Conservation (phyloP, 2,888 invertebrate genomes). For the Drymonia ruficornis region DNA sequence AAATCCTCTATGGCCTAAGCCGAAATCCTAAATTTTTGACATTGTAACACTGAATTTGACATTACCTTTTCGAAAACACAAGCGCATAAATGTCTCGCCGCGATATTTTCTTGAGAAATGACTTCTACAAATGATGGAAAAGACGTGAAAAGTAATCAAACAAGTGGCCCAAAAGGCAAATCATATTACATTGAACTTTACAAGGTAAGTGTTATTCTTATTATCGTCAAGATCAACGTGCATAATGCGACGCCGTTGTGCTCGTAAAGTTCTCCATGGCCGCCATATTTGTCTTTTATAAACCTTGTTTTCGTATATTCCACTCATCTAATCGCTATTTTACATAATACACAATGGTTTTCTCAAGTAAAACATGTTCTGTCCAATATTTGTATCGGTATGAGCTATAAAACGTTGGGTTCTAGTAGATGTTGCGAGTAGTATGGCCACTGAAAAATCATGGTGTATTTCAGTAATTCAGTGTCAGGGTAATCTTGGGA, state of each 20-base stretch:
- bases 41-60: slow-evolving; percentile 74
- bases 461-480: slow-evolving; percentile 17
- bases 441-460: slow-evolving; percentile 23
- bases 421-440: slow-evolving; percentile 17
- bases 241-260: slow-evolving; percentile 73
- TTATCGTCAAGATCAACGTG: slow-evolving; percentile 42
- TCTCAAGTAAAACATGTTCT: slow-evolving; percentile 6
- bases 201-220: slow-evolving; percentile 73
- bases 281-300: slow-evolving; percentile 81
- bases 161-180: slow-evolving; percentile 78
- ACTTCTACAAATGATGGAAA: slow-evolving; percentile 84
- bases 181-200: slow-evolving; percentile 80
- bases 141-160: slow-evolving; percentile 82
- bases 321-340: slow-evolving; percentile 36
- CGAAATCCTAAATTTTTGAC: not conserved
- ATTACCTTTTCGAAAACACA: slow-evolving; percentile 83
- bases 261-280: slow-evolving; percentile 72
- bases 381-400: slow-evolving; percentile 3
- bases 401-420: slow-evolving; percentile 5
- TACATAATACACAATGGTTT: slow-evolving; percentile 13
- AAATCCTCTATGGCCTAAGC: too few species aligned
- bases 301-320: slow-evolving; percentile 78
- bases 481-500: slow-evolving; percentile 19
- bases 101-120: slow-evolving; percentile 85
- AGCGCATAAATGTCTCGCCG: slow-evolving; percentile 85